phyloP scores from a whole-genome alignment of 1,140 invertebrate species.

The Cherax quadricarinatus region DNA sequence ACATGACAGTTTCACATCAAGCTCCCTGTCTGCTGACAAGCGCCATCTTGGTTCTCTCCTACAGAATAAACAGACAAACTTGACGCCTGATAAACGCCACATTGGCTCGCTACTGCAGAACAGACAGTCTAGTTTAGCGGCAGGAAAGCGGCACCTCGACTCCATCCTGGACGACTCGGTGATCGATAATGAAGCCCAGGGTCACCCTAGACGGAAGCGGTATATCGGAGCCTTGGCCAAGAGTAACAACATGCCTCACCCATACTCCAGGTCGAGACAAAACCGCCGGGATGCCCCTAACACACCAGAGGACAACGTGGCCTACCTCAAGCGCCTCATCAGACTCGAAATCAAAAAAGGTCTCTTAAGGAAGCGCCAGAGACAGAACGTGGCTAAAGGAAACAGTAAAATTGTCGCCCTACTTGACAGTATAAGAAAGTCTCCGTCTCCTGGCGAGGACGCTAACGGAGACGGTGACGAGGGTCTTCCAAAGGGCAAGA shows the following conservation, averaged over 20 bases:
- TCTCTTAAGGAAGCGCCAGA: conserved; percentile 34
- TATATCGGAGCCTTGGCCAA: conserved; percentile 50
- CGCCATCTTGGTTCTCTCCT: conserved; percentile 19
- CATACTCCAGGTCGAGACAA: conserved; percentile 50
- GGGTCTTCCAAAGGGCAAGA: not conserved
- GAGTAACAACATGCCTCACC: conserved; percentile 43
- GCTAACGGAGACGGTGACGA: not conserved
- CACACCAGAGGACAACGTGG: conserved; percentile 16
- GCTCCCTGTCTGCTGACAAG: conserved; percentile 20
- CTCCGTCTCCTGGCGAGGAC: not conserved
- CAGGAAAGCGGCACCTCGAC: not conserved
- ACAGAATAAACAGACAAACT: not conserved
- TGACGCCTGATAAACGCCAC: not conserved
- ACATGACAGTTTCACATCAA: not conserved
- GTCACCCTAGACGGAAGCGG: conserved; percentile 32
- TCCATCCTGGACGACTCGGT: not conserved
- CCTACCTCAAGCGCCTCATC: conserved; percentile 47
- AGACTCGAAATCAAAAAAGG: conserved; percentile 31
- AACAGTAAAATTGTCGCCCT: conserved; percentile 25
- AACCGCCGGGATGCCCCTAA: conserved; percentile 57
- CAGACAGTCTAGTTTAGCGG: not conserved
- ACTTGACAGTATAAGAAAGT: conserved; percentile 13
- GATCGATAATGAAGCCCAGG: not conserved
- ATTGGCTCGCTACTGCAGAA: not conserved
- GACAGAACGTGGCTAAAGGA: conserved; percentile 27